phyloP scores from a whole-genome alignment of 2,797 vertebrate genomes.

The Poliocrania exsul region DNA sequence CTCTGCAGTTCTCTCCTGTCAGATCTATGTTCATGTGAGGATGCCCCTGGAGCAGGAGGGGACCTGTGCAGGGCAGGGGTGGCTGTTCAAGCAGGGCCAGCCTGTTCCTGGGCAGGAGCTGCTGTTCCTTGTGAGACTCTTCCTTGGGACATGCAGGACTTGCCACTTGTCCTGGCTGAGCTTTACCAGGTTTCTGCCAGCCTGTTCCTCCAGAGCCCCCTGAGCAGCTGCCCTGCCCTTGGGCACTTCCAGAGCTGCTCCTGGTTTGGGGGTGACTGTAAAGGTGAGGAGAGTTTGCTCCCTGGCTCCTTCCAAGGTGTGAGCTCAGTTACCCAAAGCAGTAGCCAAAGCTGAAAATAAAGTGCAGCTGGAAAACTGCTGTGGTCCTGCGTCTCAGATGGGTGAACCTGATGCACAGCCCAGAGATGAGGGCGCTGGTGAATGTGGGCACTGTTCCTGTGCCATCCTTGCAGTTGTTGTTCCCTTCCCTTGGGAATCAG shows the following conservation, averaged over 20 bases:
- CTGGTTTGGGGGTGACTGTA: background rate
- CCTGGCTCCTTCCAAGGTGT: background rate
- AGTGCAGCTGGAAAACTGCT: background rate
- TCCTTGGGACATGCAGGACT: background rate
- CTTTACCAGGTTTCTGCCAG: background rate
- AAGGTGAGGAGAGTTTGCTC: rapidly evolving
- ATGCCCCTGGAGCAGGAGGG: background rate
- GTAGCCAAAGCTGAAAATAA: background rate
- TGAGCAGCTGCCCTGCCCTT: background rate
- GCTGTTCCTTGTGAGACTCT: rapidly evolving
- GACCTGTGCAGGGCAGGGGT: background rate
- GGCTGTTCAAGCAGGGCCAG: background rate
- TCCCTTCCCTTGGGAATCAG: background rate
- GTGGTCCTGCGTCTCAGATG: background rate
- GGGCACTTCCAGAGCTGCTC: background rate
- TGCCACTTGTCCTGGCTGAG: background rate
- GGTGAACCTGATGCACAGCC: background rate
- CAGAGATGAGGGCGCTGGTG: background rate
- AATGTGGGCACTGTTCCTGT: background rate
- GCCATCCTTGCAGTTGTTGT: background rate
- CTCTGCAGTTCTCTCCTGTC: background rate
- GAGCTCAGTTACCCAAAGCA: background rate
- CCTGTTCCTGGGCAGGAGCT: background rate
- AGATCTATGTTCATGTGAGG: background rate
- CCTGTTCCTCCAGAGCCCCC: background rate